Conservation (phyloP, 2,113 vertebrate species). For the Corythoichthys intestinalis region DNA sequence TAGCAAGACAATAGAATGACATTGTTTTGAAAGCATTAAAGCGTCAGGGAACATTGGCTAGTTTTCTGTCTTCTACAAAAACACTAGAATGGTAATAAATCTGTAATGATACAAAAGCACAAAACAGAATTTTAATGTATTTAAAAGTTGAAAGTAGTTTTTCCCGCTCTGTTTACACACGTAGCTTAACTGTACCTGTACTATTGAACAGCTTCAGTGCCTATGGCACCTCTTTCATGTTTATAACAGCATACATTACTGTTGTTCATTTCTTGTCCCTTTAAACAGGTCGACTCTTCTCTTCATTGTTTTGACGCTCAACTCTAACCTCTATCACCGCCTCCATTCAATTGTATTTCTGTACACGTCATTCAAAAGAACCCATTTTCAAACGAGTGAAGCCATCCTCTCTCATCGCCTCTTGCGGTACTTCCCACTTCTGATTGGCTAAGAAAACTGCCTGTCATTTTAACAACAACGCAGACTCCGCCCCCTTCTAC, state of each 20-base stretch:
- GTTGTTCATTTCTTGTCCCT: background rate
- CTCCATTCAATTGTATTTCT: background rate
- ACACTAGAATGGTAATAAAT: too few species aligned
- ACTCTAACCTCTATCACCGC: conserved; percentile 14
- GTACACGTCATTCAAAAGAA: conserved; percentile 42
- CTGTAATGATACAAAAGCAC: too few species aligned
- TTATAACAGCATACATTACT: background rate
- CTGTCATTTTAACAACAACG: conserved; percentile 4
- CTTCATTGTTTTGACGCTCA: background rate
- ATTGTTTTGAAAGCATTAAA: too few species aligned
- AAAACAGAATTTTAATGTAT: too few species aligned
- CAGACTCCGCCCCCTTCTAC: conserved; percentile 16
- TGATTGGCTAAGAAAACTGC: conserved; percentile 25
- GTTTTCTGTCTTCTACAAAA: too few species aligned
- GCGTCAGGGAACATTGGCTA: too few species aligned
- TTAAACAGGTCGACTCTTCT: background rate
- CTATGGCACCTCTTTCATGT: background rate
- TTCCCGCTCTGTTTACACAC: too few species aligned
- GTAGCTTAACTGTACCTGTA: background rate
- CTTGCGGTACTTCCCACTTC: fast-evolving
- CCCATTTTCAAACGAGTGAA: background rate
- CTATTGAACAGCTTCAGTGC: background rate
- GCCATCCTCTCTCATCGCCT: background rate
- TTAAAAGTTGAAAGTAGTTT: too few species aligned
- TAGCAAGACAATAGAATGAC: too few species aligned